Evolutionary conservation across 2,888 invertebrate genomes (phyloP).

Genomic region (Coelopa pilipes): DNA sequence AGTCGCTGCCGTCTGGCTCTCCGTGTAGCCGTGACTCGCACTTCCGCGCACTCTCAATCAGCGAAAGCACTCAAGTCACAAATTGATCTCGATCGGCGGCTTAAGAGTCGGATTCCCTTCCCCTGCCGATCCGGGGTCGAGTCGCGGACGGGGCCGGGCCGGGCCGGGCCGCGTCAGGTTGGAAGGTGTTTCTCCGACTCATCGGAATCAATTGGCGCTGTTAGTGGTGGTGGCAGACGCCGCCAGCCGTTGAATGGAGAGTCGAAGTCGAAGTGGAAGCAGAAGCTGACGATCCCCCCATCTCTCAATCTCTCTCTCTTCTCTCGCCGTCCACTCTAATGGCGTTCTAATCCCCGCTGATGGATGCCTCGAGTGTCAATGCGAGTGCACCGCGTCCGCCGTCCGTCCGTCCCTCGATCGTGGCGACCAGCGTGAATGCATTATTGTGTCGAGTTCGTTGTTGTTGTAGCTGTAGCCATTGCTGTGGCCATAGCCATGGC

Average conservation of each 20-base stretch:
- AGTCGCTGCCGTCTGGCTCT: neutral
- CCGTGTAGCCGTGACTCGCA: constrained; percentile 22
- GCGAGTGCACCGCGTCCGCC: neutral
- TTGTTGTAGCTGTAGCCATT: neutral
- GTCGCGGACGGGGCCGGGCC: no score
- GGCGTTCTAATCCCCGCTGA: constrained; percentile 15
- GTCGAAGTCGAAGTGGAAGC: neutral
- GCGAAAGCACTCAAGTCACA: constrained; percentile 13
- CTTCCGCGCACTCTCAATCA: neutral
- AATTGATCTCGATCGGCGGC: constrained; percentile 25
- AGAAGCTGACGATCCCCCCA: neutral
- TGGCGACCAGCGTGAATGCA: neutral
- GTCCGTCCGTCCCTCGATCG: neutral
- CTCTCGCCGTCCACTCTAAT: neutral
- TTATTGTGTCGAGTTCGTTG: neutral
- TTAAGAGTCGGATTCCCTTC: neutral
- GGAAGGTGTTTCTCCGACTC: constrained; percentile 7
- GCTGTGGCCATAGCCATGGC: no score
- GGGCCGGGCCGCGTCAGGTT: constrained; percentile 2
- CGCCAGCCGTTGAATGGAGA: no score
- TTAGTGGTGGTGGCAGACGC: neutral
- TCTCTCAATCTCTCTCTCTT: neutral
- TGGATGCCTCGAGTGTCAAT: constrained; percentile 14
- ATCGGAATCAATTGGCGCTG: constrained; percentile 19
- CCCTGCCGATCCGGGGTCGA: no score